A percentile compares a stretch with the other conserved stretches of the same genome.
Conservation (phyloP, 2,888 invertebrate species). For the Molanna angustata region DNA sequence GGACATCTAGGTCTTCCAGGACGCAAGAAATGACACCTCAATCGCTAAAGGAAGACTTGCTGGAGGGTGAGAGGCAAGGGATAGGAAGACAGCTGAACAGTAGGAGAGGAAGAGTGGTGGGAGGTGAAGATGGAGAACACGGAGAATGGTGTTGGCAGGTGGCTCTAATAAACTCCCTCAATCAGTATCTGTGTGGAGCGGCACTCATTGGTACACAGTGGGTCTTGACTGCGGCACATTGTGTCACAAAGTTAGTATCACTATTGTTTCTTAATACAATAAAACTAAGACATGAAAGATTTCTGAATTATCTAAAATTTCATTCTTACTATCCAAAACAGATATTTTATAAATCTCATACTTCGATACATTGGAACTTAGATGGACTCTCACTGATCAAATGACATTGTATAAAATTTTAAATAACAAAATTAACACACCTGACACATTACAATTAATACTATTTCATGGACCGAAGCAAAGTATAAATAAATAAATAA, state of each 20-base stretch:
- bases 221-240: conserved; percentile 92
- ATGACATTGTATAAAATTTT: too few relatives aligned
- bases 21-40: conserved; percentile 8
- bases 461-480: too few relatives aligned
- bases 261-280: too few relatives aligned
- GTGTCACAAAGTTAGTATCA: conserved; percentile 79
- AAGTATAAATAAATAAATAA: too few relatives aligned
- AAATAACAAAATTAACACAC: too few relatives aligned
- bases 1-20: conserved; percentile 38
- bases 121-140: conserved; percentile 86
- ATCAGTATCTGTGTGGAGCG: conserved; percentile 92
- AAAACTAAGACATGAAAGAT: too few relatives aligned
- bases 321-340: too few relatives aligned
- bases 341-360: too few relatives aligned
- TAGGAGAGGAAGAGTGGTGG: conserved; percentile 66
- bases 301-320: too few relatives aligned
- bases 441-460: too few relatives aligned
- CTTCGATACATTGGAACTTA: too few relatives aligned
- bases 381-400: too few relatives aligned
- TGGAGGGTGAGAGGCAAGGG: conserved; percentile 3
- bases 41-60: conserved; percentile 1
- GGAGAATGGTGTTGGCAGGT: conserved; percentile 97
- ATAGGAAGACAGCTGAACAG: neutral
- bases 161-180: conserved; percentile 87
- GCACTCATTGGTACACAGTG: conserved; percentile 92